Evolutionary conservation across 2,113 vertebrate genomes (phyloP).

Genomic region (Tachysurus fulvidraco): DNA sequence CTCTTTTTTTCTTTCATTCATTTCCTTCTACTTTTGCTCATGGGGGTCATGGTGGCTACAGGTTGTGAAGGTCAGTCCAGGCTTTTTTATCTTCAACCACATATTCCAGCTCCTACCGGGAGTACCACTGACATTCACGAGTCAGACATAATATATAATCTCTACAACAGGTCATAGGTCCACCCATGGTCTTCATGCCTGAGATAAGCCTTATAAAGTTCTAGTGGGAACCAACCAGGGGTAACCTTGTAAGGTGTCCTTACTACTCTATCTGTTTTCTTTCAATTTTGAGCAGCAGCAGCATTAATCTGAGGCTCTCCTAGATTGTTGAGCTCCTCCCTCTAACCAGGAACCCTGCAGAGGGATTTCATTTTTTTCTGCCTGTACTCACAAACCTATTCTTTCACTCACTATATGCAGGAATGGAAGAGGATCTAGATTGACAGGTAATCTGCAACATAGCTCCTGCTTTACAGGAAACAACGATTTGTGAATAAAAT

Average conservation of each 20-base stretch:
- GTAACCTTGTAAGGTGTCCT: not conserved
- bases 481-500: not conserved
- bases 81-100: conserved; percentile 1
- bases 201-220: not conserved
- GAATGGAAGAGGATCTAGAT: not conserved
- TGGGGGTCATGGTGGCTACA: not conserved
- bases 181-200: not conserved
- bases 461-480: no score
- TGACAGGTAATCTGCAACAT: not conserved
- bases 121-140: not conserved
- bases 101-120: not conserved
- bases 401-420: not conserved
- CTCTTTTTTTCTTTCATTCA: not conserved
- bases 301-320: not conserved
- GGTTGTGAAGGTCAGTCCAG: conserved; percentile 6
- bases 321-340: not conserved
- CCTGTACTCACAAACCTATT: not conserved
- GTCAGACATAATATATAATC: not conserved
- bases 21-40: no score
- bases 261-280: not conserved
- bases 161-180: no score
- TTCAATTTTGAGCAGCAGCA: not conserved
- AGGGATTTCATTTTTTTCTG: not conserved
- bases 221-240: not conserved
- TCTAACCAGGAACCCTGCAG: not conserved